phyloP scores from a whole-genome alignment of 2,113 vertebrate species.

The Theristicus caerulescens region DNA sequence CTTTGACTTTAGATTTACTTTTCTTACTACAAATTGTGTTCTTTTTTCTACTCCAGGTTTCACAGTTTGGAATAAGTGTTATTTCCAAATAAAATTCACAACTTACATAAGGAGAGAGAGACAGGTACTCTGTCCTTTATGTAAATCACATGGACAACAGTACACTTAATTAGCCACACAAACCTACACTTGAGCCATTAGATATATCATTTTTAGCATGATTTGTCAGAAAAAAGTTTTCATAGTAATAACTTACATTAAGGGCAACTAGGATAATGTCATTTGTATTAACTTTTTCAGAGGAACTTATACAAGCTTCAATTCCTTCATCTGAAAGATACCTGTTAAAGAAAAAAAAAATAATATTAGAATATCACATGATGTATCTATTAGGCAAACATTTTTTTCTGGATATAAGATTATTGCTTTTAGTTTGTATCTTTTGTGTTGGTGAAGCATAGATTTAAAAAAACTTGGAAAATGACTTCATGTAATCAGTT shows the following conservation, averaged over 20 bases:
- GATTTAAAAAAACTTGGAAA: not conserved
- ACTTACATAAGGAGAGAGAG: rapidly evolving
- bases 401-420: not conserved
- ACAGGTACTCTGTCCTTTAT: not conserved
- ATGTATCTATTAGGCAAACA: not conserved
- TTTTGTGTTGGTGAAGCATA: not conserved
- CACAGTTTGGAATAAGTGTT: not conserved
- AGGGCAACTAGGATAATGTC: slow-evolving; percentile 90
- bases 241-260: slow-evolving; percentile 85
- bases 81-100: not conserved
- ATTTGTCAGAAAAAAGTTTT: not conserved
- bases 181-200: not conserved
- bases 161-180: not conserved
- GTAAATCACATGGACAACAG: not conserved
- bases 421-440: not conserved
- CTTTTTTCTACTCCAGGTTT: not conserved
- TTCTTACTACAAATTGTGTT: not conserved
- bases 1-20: not conserved
- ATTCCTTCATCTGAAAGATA: slow-evolving; percentile 95
- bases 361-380: not conserved
- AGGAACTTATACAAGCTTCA: slow-evolving; percentile 85
- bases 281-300: slow-evolving; percentile 82
- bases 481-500: not conserved
- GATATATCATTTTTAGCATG: not conserved
- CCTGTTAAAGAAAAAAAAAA: slow-evolving; percentile 77